Conservation (phyloP, 2,888 invertebrate species). For the Leptinotarsa peninsularis region DNA sequence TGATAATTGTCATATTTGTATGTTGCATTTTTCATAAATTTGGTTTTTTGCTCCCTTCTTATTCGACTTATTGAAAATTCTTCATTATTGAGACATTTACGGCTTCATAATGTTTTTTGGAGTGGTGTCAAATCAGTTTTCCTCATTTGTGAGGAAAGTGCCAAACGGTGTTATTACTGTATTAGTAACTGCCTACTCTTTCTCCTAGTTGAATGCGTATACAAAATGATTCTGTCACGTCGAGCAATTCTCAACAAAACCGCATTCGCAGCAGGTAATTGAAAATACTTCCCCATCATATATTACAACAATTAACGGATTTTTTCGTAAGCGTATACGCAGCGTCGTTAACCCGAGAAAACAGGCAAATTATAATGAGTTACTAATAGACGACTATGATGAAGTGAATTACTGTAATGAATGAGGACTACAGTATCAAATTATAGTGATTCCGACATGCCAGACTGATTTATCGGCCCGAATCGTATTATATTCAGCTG, state of each 20-base stretch:
- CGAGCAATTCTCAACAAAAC: not conserved
- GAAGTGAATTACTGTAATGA: constrained; percentile 48
- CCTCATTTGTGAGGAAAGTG: no score
- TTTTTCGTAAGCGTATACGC: constrained; percentile 10
- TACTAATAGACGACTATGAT: constrained; percentile 27
- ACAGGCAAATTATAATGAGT: constrained; percentile 29
- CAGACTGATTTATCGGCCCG: constrained; percentile 39
- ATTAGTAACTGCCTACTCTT: not conserved
- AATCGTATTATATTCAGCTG: constrained; percentile 38
- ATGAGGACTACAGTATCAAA: constrained; percentile 46
- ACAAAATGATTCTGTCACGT: constrained; percentile 10
- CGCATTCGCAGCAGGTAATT: constrained; percentile 7
- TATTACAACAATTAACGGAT: constrained; percentile 9
- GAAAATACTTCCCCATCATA: constrained; percentile 7
- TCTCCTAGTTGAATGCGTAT: not conserved
- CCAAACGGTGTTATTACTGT: not conserved
- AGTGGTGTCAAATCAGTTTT: no score
- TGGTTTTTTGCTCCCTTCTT: no score
- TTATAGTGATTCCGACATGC: constrained; percentile 44
- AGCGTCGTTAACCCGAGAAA: constrained; percentile 22
- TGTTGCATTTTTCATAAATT: no score
- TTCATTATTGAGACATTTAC: no score
- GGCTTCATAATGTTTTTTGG: no score
- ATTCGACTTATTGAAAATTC: no score
- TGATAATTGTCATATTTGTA: no score